phyloP scores from a whole-genome alignment of 2,113 vertebrate genomes.

The Stomatorhinus ivindoensis region DNA sequence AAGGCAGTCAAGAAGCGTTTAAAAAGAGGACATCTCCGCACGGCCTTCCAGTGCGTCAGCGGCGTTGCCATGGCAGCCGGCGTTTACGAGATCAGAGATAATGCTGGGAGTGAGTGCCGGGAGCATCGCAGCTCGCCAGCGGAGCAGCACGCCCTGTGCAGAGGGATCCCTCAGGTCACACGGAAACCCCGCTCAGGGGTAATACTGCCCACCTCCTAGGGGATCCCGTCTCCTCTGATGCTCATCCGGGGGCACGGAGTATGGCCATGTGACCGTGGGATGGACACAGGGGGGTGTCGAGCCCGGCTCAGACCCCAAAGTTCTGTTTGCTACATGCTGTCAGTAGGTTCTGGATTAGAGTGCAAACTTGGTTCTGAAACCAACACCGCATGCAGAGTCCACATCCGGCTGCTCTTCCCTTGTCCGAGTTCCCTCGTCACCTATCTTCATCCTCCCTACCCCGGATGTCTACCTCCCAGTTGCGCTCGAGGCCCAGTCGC shows the following conservation, averaged over 20 bases:
- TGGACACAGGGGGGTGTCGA: not conserved
- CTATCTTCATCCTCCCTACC: not conserved
- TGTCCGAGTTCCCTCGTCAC: not conserved
- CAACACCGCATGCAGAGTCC: not conserved
- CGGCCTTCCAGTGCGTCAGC: not conserved
- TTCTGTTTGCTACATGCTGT: not conserved
- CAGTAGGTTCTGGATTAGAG: not conserved
- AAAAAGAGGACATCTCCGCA: not conserved
- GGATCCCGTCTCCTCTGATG: not conserved
- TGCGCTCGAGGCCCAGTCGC: not conserved
- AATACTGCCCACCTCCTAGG: not conserved
- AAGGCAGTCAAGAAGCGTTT: not conserved
- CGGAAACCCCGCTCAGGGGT: not conserved
- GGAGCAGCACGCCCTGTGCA: not conserved
- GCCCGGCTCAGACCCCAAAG: not conserved
- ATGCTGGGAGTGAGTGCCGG: not conserved
- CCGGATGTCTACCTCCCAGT: not conserved
- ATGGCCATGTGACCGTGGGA: not conserved
- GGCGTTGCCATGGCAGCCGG: not conserved
- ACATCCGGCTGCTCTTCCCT: not conserved
- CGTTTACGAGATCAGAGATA: not conserved
- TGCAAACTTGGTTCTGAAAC: not conserved
- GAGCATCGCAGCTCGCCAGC: not conserved
- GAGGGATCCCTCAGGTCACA: not conserved
- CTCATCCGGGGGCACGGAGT: not conserved